These are phyloP conservation scores for Thalassarche chlororhynchos DNA, from an alignment of 2,113 vertebrate species.

Conservation along the genomic window DNA sequence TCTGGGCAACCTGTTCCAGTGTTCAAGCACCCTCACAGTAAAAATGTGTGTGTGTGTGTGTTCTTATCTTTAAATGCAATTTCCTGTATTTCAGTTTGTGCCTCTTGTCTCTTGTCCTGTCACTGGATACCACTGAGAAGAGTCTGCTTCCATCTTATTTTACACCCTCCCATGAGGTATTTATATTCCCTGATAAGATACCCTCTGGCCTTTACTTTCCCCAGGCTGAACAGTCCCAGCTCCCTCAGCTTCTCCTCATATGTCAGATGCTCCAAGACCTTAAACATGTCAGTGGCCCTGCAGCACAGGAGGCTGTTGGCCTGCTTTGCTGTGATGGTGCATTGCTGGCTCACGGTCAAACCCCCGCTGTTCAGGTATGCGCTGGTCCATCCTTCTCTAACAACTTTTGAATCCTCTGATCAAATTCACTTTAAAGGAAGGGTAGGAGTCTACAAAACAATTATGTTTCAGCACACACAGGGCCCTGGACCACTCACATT, in stretches of 20 bases:
- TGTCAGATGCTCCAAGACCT: background rate
- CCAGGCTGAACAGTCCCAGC: background rate
- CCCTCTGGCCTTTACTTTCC: background rate
- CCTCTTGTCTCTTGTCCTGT: background rate
- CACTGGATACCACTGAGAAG: background rate
- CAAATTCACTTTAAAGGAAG: background rate
- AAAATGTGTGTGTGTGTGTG: background rate
- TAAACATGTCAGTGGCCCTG: background rate
- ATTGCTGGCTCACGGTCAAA: background rate
- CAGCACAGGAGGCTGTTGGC: background rate
- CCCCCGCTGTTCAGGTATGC: accelerated
- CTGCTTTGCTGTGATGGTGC: background rate
- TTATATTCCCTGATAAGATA: background rate
- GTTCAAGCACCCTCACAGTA: background rate
- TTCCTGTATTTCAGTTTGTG: background rate
- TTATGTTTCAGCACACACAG: accelerated
- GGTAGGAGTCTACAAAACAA: background rate
- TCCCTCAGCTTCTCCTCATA: background rate
- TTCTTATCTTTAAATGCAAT: background rate
- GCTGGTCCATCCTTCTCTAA: background rate
- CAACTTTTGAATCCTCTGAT: background rate
- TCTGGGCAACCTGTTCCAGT: background rate
- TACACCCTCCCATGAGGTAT: background rate
- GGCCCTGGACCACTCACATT: background rate
- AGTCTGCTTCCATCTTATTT: background rate